Base-by-base conservation (phyloP, 1,140 invertebrate genomes). In the Aphelenchoides fujianensis region DNA sequence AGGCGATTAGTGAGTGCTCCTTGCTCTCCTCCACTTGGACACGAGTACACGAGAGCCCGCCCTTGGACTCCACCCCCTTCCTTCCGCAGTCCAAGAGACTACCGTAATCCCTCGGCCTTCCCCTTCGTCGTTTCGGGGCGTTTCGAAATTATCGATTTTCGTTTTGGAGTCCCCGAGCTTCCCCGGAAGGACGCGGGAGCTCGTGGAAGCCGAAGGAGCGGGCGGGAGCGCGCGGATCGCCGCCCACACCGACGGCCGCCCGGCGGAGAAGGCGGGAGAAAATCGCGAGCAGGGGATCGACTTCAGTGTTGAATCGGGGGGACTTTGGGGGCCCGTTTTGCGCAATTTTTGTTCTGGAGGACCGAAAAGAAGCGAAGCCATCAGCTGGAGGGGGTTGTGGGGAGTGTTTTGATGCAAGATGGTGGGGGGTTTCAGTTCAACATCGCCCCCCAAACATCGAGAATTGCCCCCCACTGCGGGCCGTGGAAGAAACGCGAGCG, bases 401-500 rank as follows among this genome's bases (percentile, higher is more conserved):
- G 23, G 41, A 16, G 41, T 48, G 41, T 48, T 48, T 48, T 16
- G 12, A 48, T 23, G 12, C 12, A 48, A 48, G 23, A 48, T 48
- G 12, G 23, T 23, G 23, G 12, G 12, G 12, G 23, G 12, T 12
- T 48, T 48, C 41, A 48, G 41, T 48, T 12, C 55, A 7, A 23
- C 28, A 59, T 5, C 5, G 12, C 5, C 27, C 5, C 23, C 5
- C 12, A 59, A 59, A 59, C 23, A 59, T 7, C 55, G 55, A 5
- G 5, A 59, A 59, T 59, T 19, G 5, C 23, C 19, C 5, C 5
- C 5, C 23, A 59, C 7, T 7, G 5, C 27, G 23, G 12, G 55
- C 23, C 7, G 34, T 5, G 55, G 55, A 59, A 59, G 34, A 59
- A 59, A 59, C 34, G 55, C 55, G 55, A 59, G 55, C 55, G 55